phyloP scores from a whole-genome alignment of 2,797 vertebrate genomes.

The Pampus argenteus region DNA sequence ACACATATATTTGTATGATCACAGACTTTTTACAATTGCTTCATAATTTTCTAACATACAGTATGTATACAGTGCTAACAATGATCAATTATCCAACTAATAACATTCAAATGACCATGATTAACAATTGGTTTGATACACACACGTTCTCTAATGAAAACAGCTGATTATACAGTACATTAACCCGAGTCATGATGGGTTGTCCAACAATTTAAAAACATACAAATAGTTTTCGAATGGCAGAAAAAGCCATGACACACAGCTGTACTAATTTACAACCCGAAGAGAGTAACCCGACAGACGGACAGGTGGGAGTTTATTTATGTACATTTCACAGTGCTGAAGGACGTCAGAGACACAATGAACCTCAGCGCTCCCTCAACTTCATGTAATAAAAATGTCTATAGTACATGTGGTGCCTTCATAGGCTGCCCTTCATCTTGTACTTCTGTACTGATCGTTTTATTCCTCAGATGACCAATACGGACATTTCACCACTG shows the following conservation, averaged over 20 bases:
- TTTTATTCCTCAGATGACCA: not conserved
- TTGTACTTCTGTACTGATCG: not conserved
- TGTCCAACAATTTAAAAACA: conserved; percentile 71
- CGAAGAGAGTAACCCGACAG: conserved; percentile 20
- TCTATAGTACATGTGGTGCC: conserved; percentile 31
- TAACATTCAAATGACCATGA: conserved; percentile 82
- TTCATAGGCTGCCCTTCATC: too few species aligned
- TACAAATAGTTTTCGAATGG: conserved; percentile 64
- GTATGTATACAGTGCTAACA: conserved; percentile 78
- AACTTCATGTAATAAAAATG: conserved; percentile 29
- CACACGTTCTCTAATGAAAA: conserved; percentile 86
- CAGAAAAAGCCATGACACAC: conserved; percentile 70
- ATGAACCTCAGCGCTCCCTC: conserved; percentile 44
- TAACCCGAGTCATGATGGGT: conserved; percentile 74
- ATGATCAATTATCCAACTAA: conserved; percentile 84
- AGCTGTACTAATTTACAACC: conserved; percentile 64
- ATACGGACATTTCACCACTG: not conserved
- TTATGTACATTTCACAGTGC: conserved; percentile 64
- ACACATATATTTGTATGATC: conserved; percentile 53
- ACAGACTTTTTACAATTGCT: conserved; percentile 66
- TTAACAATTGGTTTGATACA: conserved; percentile 81
- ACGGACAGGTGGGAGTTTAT: conserved; percentile 21
- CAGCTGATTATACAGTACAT: conserved; percentile 80
- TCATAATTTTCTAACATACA: conserved; percentile 74
- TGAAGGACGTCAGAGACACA: conserved; percentile 49